Base-by-base conservation (phyloP, 2,888 invertebrate species). In the Rotaria macrura region DNA sequence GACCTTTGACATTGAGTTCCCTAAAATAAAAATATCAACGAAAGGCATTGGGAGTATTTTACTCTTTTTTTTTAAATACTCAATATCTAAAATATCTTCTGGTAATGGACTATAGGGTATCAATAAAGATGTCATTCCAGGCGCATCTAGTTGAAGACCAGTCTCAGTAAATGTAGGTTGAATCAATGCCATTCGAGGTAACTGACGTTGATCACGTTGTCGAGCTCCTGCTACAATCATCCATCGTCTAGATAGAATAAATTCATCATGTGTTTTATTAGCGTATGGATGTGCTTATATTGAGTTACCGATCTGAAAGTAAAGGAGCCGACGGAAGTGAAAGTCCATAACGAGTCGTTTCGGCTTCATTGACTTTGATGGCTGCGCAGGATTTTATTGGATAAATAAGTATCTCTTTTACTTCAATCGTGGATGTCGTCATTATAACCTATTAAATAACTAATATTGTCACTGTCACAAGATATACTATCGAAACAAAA, bases 301-400 rank as follows among this genome's bases (percentile, higher is more conserved):
- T n/a, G n/a, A n/a, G n/a, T n/a, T 72, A 86, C 86, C 86, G 72
- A 83, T 86, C 86, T 5, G 74, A 43, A 7, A 86, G 40, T 14
- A 55, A 2, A 23, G 40, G 29, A 84, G 74, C 83, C 0, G 34
- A 52, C n/a, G 84, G 84, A 52, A 72, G 84, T 54, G 86, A 72
- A 20, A 87, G 84, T 83, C 87, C 87, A 72, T 47, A 84, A 34
- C 54, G 40, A 12, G 87, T 87, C 20, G 83, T 84, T 25, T 40
- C 12, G 17, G 85, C 87, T 84, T 85, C 49, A 20, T 84, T 52
- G 1, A 87, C 34, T 34, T 34, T 52, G 1, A 87, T 57, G 12
- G 86, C 87, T n/a, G 47, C n/a, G 34, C 86, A 74, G 7, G 87
- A 87, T 84, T 87, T 87, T 52, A 87, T 85, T 14, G 87, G 87